Percentiles rank a stretch among this genome's conserved stretches.
These are phyloP conservation scores for Carcharodon carcharias DNA, from an alignment of 2,797 vertebrate species.

Conservation along the genomic window DNA sequence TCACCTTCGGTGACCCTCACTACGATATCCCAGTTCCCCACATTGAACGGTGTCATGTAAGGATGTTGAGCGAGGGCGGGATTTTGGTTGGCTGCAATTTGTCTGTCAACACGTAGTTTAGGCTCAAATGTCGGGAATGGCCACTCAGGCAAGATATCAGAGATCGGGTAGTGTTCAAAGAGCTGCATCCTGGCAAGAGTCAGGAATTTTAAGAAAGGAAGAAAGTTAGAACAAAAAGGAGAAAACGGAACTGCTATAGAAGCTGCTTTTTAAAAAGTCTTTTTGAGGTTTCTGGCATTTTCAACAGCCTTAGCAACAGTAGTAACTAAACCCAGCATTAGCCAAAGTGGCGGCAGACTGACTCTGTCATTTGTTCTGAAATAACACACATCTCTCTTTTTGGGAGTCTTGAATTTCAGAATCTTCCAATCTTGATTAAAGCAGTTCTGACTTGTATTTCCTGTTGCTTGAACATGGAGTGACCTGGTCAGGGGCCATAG, in stretches of 20 bases:
- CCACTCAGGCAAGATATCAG: background rate
- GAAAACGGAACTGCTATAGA: background rate
- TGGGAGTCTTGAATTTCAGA: background rate
- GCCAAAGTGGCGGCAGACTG: background rate
- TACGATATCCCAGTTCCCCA: background rate
- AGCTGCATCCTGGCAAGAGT: background rate
- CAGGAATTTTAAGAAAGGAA: too few relatives aligned
- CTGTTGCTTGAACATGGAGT: background rate
- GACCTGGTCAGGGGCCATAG: background rate
- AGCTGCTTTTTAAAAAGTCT: background rate
- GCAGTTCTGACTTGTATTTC: background rate
- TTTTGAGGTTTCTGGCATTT: background rate
- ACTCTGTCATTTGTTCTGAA: background rate
- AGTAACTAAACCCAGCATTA: background rate
- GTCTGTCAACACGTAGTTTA: background rate
- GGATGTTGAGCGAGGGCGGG: background rate
- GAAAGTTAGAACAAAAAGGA: background rate
- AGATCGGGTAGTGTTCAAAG: background rate
- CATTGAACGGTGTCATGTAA: background rate
- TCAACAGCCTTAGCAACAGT: background rate
- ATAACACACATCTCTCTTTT: background rate
- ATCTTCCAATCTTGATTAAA: background rate
- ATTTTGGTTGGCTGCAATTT: background rate
- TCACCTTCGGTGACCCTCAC: background rate
- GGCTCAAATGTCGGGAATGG: background rate